These are phyloP conservation scores for Eurois occulta DNA, from an alignment of 2,888 invertebrate genomes.

Conservation along the genomic window DNA sequence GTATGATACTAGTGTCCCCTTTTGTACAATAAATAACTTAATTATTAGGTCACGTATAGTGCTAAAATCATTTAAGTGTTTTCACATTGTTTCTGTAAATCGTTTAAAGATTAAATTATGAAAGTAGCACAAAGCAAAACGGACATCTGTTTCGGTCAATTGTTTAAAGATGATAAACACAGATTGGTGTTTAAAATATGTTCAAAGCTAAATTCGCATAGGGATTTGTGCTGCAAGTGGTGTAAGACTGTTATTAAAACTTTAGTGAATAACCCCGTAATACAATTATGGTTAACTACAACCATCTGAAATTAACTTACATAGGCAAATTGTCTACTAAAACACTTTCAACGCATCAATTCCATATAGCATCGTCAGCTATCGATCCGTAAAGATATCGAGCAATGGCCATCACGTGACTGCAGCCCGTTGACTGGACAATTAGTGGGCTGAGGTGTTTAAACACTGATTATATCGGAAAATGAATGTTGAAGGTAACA, in stretches of 20 bases:
- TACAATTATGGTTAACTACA: not conserved
- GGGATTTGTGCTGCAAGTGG: not conserved
- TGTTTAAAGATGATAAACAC: not conserved
- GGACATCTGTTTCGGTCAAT: not conserved
- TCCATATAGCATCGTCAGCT: constrained; percentile 12
- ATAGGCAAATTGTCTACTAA: not conserved
- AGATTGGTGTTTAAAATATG: not conserved
- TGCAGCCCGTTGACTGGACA: not conserved
- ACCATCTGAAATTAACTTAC: not conserved
- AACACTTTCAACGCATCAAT: constrained; percentile 7
- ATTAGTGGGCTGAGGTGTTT: constrained; percentile 5
- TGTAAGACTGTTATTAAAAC: not conserved
- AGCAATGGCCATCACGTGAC: constrained; percentile 24
- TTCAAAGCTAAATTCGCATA: not conserved
- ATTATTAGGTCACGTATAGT: not conserved
- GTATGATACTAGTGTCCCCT: no score
- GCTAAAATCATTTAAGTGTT: not conserved
- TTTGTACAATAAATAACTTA: not conserved
- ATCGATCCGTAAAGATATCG: constrained; percentile 27
- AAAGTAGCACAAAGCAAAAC: not conserved
- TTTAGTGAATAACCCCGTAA: not conserved
- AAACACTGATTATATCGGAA: constrained; percentile 7
- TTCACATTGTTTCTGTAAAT: not conserved
- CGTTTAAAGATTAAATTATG: not conserved
- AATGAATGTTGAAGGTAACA: not conserved